These are phyloP conservation scores for Saccostrea cuccullata DNA, from an alignment of 1,140 invertebrate genomes.

Conservation along the genomic window DNA sequence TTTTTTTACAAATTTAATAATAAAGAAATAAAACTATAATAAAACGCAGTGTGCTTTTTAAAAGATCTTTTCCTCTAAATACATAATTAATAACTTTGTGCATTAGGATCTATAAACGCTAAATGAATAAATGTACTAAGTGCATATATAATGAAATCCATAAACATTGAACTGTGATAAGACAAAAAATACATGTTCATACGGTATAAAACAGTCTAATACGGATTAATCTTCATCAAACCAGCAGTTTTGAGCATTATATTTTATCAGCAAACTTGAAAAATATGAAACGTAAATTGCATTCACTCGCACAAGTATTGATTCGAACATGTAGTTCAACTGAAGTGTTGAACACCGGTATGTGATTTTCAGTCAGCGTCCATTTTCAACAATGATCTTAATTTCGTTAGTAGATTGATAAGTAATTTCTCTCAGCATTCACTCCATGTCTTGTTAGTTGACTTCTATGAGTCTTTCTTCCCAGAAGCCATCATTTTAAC, in stretches of 20 bases:
- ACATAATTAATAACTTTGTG: not conserved
- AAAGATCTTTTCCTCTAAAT: not conserved
- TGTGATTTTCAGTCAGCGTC: not conserved
- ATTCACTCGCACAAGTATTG: conserved; percentile 29
- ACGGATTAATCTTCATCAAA: not conserved
- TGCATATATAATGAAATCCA: not conserved
- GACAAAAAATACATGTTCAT: not conserved
- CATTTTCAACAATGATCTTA: conserved; percentile 20
- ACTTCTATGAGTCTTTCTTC: conserved; percentile 1
- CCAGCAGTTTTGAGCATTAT: conserved; percentile 30
- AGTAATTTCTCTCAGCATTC: not conserved
- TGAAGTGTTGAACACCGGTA: not conserved
- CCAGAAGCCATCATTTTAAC: conserved; percentile 26
- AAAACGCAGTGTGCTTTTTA: not conserved
- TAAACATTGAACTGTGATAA: not conserved
- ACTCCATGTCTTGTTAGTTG: not conserved
- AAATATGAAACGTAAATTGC: conserved; percentile 28
- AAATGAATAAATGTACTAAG: not conserved
- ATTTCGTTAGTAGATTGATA: conserved; percentile 13
- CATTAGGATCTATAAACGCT: not conserved
- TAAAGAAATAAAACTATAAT: too few relatives aligned
- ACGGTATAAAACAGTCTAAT: not conserved
- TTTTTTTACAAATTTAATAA: too few relatives aligned
- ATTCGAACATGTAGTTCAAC: not conserved
- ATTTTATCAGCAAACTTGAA: not conserved